A percentile compares a stretch with the other conserved stretches of the same genome.
phyloP scores from a whole-genome alignment of 37 sponge, comb jelly and placozoan genomes.

The Petrosia ficiformis region DNA sequence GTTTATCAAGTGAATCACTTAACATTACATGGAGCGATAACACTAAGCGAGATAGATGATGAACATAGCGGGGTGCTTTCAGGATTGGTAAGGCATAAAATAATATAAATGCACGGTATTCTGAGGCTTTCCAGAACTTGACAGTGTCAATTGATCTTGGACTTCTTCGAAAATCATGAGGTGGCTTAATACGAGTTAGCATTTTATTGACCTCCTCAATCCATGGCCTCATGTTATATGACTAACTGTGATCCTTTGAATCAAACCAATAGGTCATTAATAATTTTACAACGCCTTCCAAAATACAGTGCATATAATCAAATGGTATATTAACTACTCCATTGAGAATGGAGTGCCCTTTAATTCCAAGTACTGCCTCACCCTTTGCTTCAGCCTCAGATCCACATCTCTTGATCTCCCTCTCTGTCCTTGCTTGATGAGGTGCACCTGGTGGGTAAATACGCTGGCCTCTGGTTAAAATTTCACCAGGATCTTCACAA shows the following conservation, averaged over 20 bases:
- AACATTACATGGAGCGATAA: not conserved
- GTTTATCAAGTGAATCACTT: too few species aligned
- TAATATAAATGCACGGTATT: not conserved
- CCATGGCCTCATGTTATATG: not conserved
- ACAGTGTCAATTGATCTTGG: not conserved
- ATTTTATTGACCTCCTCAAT: not conserved
- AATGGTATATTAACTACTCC: not conserved
- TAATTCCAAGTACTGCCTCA: not conserved
- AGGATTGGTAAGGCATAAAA: not conserved
- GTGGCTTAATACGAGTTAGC: not conserved
- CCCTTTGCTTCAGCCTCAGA: not conserved
- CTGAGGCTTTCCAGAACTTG: not conserved
- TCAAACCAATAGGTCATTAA: not conserved
- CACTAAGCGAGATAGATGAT: not conserved
- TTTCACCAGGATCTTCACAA: not conserved
- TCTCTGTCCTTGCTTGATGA: too few species aligned
- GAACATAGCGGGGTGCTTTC: not conserved
- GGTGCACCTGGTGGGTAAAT: not conserved
- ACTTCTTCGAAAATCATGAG: not conserved
- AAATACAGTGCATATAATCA: not conserved
- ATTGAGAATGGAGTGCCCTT: not conserved
- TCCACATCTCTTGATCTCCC: too few species aligned
- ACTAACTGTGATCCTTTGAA: not conserved
- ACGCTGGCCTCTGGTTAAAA: too few species aligned
- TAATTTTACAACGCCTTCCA: not conserved